phyloP scores from a whole-genome alignment of 2,888 invertebrate species.

The Apocheima hispidaria region DNA sequence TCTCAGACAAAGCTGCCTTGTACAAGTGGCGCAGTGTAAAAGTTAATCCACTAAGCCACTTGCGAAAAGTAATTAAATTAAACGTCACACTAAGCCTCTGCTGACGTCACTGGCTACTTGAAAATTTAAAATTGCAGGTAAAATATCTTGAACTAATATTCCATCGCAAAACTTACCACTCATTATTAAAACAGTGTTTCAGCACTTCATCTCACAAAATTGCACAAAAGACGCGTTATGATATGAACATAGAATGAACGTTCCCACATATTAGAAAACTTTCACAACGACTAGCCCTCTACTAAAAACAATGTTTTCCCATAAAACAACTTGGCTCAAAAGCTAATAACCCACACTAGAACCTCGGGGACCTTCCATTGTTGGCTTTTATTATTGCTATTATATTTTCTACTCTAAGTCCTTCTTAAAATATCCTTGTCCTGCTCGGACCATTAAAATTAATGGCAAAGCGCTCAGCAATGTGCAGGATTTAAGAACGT shows the following conservation, averaged over 20 bases:
- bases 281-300: slow-evolving; percentile 38
- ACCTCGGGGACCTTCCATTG: slow-evolving; percentile 27
- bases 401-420: slow-evolving; percentile 29
- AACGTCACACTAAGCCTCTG: too few relatives aligned
- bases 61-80: too few relatives aligned
- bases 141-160: too few relatives aligned
- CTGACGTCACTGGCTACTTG: too few relatives aligned
- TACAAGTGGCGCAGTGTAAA: too few relatives aligned
- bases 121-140: too few relatives aligned
- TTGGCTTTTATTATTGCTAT: slow-evolving; percentile 34
- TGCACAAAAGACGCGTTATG: slow-evolving; percentile 9
- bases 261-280: slow-evolving; percentile 29
- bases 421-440: slow-evolving; percentile 34
- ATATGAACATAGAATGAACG: slow-evolving; percentile 19
- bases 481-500: slow-evolving; percentile 25
- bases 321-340: slow-evolving; percentile 58
- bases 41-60: too few relatives aligned
- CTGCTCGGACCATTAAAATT: slow-evolving; percentile 50
- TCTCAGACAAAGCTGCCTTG: too few relatives aligned
- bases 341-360: slow-evolving; percentile 40
- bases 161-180: too few relatives aligned
- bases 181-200: slow-evolving; percentile 16
- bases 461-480: slow-evolving; percentile 47
- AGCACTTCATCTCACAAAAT: slow-evolving; percentile 10
- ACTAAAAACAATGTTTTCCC: slow-evolving; percentile 62